Base-by-base conservation (phyloP, 2,797 vertebrate genomes). In the Takifugu ocellatus region DNA sequence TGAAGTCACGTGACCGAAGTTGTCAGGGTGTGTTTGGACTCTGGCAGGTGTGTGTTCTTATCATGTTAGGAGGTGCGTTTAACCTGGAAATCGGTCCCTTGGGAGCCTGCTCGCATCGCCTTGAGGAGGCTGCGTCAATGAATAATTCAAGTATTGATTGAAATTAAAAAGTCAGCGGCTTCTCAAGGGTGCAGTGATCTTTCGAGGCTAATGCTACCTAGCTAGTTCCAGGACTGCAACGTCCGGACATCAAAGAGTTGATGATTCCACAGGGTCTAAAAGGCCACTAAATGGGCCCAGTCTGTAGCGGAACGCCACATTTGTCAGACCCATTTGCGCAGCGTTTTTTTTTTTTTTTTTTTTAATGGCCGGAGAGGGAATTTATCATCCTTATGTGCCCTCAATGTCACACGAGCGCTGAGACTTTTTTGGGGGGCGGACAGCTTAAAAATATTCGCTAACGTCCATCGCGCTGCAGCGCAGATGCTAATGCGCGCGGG, bases 291-390 rank as follows among this genome's bases (percentile, higher is more conserved):
- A 76, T 73, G 72, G 58, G 66, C 62, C 39, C 48, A 61, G 7
- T 55, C 50, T 25, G 62, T 25, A n/a, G 53, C 49, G 10, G 68
- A 36, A 49, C 45, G 65, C 70, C 55, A 27, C 65, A 63, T 71
- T 73, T 77, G 68, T 80, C 70, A 70, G 55, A 72, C 70, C 17
- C 43, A 45, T 52, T 79, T 77, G 51, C 49, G 53, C 78, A 75
- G 62, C 59, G 61, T 51, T 63, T 66, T 57, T 43, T 42, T 62
- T 76, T 72, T 83, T 78, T 72, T 63, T 75, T 82, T 78, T 84
- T 78, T 84, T 70, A 74, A 82, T 70, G 11, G 5, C 2, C 5
- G 51, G 17, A 55, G 63, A 73, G 74, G 59, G 55, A 60, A 68
- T 73, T 81, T 56, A 75, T 79, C 74, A 63, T 83, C 51, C 47